Evolutionary conservation across 2,113 vertebrate species (phyloP).

Genomic region (Chaetodon trifascialis): DNA sequence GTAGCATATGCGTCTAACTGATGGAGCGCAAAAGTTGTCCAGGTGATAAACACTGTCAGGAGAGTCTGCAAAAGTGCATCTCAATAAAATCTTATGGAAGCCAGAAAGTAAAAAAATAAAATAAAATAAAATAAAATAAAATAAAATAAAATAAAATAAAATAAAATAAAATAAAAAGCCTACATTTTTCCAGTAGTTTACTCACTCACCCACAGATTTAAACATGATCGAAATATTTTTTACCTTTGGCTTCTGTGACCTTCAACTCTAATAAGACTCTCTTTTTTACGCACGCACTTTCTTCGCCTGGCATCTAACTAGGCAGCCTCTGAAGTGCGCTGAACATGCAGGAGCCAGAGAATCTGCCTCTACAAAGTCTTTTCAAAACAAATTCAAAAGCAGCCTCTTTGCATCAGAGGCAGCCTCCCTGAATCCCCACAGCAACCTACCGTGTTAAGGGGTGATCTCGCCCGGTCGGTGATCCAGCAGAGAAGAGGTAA

Average conservation of each 20-base stretch:
- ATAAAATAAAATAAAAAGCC: too few species aligned
- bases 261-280: not conserved
- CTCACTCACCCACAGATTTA: not conserved
- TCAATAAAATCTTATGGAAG: not conserved
- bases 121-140: too few species aligned
- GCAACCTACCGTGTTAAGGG: slow-evolving; percentile 72
- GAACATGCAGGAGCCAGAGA: rapidly evolving
- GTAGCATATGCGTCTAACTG: slow-evolving; percentile 1
- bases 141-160: too few species aligned
- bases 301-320: not conserved
- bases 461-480: slow-evolving; percentile 74
- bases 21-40: slow-evolving; percentile 26
- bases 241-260: not conserved
- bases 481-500: slow-evolving; percentile 79
- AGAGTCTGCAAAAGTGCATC: not conserved
- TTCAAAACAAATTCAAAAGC: not conserved
- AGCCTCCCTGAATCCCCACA: not conserved
- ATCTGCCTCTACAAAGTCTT: not conserved
- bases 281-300: slow-evolving; percentile 26
- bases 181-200: rapidly evolving
- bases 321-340: not conserved
- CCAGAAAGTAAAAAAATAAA: not conserved
- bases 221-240: not conserved
- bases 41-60: not conserved
- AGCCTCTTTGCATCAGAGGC: not conserved